phyloP scores from a whole-genome alignment of 2,797 vertebrate species.

The Tragopan temminckii region DNA sequence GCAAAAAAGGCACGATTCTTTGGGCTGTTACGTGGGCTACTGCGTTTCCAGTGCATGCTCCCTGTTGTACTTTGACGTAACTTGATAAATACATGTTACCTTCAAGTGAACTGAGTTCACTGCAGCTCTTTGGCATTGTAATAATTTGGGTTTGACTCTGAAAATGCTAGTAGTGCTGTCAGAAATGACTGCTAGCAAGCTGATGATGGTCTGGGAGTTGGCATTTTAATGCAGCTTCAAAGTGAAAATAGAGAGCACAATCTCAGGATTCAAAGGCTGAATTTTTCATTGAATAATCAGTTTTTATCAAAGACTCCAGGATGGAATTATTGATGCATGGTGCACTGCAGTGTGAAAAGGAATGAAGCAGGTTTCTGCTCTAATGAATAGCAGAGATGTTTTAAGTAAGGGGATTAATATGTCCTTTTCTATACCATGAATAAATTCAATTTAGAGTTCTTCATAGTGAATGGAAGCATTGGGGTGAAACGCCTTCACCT shows the following conservation, averaged over 20 bases:
- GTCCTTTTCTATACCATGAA: constrained; percentile 4
- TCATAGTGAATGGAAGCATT: background rate
- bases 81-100: background rate
- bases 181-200: constrained; percentile 24
- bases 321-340: background rate
- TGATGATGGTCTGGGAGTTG: constrained; percentile 10
- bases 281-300: constrained; percentile 18
- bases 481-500: background rate
- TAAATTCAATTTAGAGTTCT: constrained; percentile 46
- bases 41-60: background rate
- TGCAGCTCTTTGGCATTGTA: constrained; percentile 3
- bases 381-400: constrained; percentile 55
- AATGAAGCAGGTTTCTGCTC: constrained; percentile 39
- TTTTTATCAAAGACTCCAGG: constrained; percentile 1
- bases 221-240: constrained; percentile 6
- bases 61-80: constrained; percentile 5
- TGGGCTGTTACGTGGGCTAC: background rate
- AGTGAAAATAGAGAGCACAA: background rate
- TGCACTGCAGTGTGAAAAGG: constrained; percentile 37
- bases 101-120: background rate
- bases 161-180: constrained; percentile 29
- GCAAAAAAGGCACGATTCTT: background rate
- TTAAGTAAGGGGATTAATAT: constrained; percentile 60
- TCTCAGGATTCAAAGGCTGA: background rate
- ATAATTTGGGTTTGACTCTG: constrained; percentile 11